These are phyloP conservation scores for Andrena camellia DNA, from an alignment of 2,888 invertebrate species.

Conservation along the genomic window DNA sequence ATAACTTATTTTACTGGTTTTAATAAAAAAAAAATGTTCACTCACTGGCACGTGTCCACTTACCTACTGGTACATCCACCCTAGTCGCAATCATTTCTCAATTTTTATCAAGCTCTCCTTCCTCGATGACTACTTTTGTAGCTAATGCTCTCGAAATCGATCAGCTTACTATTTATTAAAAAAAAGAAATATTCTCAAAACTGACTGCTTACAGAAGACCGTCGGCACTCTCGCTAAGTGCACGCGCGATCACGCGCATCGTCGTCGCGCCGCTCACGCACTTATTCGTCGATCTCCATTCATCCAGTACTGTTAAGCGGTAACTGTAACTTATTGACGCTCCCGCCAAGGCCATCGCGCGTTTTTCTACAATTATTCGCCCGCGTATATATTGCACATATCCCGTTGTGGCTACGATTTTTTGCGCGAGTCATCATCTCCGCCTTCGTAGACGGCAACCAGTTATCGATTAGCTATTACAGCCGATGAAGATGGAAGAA, in stretches of 20 bases:
- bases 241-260: conserved; percentile 30
- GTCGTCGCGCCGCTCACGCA: conserved; percentile 27
- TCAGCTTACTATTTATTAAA: too few relatives aligned
- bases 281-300: conserved; percentile 62
- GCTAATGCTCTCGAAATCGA: too few relatives aligned
- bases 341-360: conserved; percentile 9
- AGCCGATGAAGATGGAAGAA: conserved; percentile 18
- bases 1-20: too few relatives aligned
- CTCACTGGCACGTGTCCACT: too few relatives aligned
- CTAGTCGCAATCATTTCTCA: too few relatives aligned
- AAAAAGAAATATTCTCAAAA: too few relatives aligned
- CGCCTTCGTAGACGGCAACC: conserved; percentile 18
- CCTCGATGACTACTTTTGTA: too few relatives aligned
- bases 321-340: conserved; percentile 53
- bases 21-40: too few relatives aligned
- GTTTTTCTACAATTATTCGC: conserved; percentile 35
- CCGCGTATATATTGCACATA: background rate
- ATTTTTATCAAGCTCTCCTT: too few relatives aligned
- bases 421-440: conserved; percentile 3
- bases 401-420: background rate
- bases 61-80: too few relatives aligned
- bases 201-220: background rate
- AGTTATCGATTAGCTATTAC: conserved; percentile 57
- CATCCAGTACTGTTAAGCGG: conserved; percentile 55
- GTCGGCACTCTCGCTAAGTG: conserved; percentile 6